Conservation (phyloP, 1,140 invertebrate species). For the Limonius californicus region DNA sequence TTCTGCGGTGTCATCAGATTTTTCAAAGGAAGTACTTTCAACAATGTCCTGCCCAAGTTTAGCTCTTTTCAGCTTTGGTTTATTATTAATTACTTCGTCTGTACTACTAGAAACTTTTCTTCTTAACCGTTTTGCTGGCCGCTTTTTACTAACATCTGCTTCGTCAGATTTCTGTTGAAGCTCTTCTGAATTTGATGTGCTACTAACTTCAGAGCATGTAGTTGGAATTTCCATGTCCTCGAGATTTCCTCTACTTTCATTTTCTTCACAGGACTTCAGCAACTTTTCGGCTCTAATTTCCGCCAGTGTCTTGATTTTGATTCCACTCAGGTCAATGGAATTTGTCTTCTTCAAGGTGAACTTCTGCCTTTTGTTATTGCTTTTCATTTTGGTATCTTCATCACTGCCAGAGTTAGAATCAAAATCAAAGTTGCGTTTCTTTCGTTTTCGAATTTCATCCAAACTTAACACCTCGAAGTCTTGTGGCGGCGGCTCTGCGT, state of each 20-base stretch:
- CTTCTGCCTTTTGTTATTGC: constrained; percentile 18
- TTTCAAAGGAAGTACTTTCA: not conserved
- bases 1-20: not conserved
- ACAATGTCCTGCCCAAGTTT: not conserved
- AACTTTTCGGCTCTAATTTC: constrained; percentile 41
- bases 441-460: constrained; percentile 25
- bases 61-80: not conserved
- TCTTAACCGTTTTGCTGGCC: constrained; percentile 14
- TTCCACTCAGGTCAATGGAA: constrained; percentile 23
- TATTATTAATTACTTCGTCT: not conserved
- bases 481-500: constrained; percentile 8
- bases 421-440: constrained; percentile 7
- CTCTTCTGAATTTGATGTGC: constrained; percentile 30
- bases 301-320: constrained; percentile 45
- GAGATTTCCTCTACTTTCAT: not conserved
- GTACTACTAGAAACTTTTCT: not conserved
- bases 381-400: not conserved
- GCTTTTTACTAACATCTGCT: not conserved
- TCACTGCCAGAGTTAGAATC: not conserved
- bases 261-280: not conserved
- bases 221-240: not conserved
- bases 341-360: constrained; percentile 13
- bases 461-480: constrained; percentile 18
- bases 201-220: constrained; percentile 30
- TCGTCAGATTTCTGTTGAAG: not conserved